These are phyloP conservation scores for Danionella cerebrum DNA, from an alignment of 2,113 vertebrate species.

Conservation along the genomic window DNA sequence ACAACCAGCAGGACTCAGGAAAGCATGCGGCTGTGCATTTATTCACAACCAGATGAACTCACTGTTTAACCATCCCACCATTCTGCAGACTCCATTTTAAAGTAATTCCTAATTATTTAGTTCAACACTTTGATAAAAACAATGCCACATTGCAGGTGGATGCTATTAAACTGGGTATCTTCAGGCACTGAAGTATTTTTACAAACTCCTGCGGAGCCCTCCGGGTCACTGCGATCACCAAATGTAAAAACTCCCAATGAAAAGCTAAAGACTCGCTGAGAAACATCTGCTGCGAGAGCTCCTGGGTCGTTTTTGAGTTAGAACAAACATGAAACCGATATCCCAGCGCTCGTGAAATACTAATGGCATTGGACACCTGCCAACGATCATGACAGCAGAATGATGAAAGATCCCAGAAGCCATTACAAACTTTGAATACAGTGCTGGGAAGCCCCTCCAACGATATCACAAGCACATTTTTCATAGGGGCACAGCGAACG, in stretches of 20 bases:
- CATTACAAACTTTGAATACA: not conserved
- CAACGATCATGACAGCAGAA: not conserved
- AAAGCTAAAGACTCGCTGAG: conserved; percentile 6
- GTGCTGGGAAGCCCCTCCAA: not conserved
- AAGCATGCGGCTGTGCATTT: too few relatives aligned
- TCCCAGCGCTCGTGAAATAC: not conserved
- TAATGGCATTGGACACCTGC: not conserved
- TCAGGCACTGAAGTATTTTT: not conserved
- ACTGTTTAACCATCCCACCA: not conserved
- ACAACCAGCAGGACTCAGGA: too few relatives aligned
- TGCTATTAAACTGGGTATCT: not conserved
- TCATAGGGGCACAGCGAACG: not conserved
- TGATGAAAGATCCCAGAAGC: not conserved
- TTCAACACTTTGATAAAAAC: not conserved
- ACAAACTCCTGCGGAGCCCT: not conserved
- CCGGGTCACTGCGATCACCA: not conserved
- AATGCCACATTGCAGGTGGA: not conserved
- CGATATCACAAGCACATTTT: not conserved
- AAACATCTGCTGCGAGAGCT: conserved; percentile 3
- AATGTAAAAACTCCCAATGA: conserved; percentile 10
- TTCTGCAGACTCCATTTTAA: not conserved
- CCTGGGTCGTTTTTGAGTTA: conserved; percentile 7
- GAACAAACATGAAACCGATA: not conserved
- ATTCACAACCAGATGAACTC: not conserved
- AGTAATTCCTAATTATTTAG: not conserved